These are phyloP conservation scores for Sclerurus mexicanus DNA, from an alignment of 2,113 vertebrate genomes.

Conservation along the genomic window DNA sequence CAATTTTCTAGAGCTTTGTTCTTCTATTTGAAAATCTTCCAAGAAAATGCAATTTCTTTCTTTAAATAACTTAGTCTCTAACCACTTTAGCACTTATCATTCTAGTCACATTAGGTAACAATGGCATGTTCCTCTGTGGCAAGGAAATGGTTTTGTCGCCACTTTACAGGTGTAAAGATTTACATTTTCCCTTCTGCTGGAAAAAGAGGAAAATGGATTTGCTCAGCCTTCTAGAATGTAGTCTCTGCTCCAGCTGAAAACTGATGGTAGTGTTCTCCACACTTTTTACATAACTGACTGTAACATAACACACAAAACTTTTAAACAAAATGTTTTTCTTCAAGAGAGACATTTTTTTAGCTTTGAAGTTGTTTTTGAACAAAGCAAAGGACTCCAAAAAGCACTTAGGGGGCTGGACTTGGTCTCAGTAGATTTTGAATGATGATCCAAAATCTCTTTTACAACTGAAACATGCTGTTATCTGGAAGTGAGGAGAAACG, in stretches of 20 bases:
- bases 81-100: neutral
- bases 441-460: neutral
- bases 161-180: neutral
- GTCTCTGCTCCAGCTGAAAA: neutral
- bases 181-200: neutral
- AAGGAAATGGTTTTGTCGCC: neutral
- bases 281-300: neutral
- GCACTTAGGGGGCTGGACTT: neutral
- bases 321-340: neutral
- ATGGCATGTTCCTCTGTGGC: rapidly evolving
- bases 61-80: neutral
- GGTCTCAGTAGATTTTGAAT: neutral
- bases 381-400: neutral
- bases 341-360: neutral
- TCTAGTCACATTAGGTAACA: neutral
- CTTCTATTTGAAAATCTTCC: neutral
- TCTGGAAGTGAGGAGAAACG: neutral
- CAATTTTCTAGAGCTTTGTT: neutral
- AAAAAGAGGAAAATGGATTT: neutral
- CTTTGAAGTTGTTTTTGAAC: neutral
- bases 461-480: neutral
- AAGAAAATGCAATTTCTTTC: neutral
- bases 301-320: neutral
- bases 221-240: neutral
- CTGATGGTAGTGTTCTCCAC: neutral